Conservation (phyloP, 2,113 vertebrate genomes). For the Rhinolophus sinicus region DNA sequence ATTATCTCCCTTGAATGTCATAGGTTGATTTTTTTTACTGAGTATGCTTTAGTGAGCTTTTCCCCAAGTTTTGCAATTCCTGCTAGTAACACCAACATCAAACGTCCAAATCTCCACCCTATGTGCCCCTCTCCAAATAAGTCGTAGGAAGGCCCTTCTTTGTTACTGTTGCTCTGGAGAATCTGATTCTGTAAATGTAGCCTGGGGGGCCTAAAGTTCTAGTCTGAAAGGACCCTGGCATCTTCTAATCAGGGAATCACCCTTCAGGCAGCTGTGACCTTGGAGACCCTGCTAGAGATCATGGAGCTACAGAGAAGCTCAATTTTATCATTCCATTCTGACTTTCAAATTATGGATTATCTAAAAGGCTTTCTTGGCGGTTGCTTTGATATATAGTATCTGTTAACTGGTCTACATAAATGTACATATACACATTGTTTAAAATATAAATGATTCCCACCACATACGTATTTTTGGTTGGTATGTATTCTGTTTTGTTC, state of each 20-base stretch:
- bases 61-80: background rate
- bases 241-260: slow-evolving; percentile 55
- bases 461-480: background rate
- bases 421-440: background rate
- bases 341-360: slow-evolving; percentile 2
- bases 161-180: background rate
- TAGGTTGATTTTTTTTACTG: slow-evolving; percentile 10
- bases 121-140: background rate
- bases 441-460: slow-evolving; percentile 40
- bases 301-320: background rate
- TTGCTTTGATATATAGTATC: background rate
- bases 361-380: slow-evolving; percentile 10
- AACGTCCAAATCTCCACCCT: background rate
- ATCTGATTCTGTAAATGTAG: slow-evolving; percentile 11
- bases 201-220: slow-evolving; percentile 26
- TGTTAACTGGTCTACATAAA: background rate
- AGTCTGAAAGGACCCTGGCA: slow-evolving; percentile 62
- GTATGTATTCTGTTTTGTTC: background rate
- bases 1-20: background rate
- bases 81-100: background rate
- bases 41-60: background rate
- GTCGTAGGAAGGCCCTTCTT: background rate
- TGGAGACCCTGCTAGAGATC: slow-evolving; percentile 42
- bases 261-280: slow-evolving; percentile 58
- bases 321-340: background rate